Evolutionary conservation across 2,888 invertebrate genomes (phyloP), one percentile per base, ranked within the genome.

Genomic region (Sepioteuthis lessoniana): DNA sequence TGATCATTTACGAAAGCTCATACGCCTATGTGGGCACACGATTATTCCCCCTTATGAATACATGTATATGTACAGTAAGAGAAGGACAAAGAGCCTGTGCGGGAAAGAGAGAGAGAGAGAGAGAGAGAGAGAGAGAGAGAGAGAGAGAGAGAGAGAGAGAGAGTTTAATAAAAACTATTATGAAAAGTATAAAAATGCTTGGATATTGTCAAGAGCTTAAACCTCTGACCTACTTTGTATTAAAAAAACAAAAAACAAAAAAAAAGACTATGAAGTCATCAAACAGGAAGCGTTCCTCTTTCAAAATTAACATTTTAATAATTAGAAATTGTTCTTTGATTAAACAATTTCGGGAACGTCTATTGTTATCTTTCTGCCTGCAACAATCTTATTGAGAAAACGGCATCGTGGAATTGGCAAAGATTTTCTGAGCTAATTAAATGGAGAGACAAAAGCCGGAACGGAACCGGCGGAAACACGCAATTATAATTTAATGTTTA

Each of bases 401-500:
- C 0, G n/a, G n/a, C n/a, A n/a, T 76, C n/a, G n/a, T 19, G 76
- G 76, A 76, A 16, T 76, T 76, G 76, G 76, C 76, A 76, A 76
- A 76, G 76, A 76, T n/a, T n/a, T n/a, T n/a, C 76, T 1, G 76
- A 76, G 7, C n/a, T 16, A 76, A 76, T 76, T 76, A 76, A 76
- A n/a, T 16, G n/a, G 16, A 16, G 76, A 76, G 35, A 35, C 19
- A 76, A n/a, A 76, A 35, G 19, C n/a, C 16, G n/a, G n/a, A 76
- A 35, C n/a, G 76, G 76, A 76, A 76, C 13, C n/a, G 76, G 16
- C n/a, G n/a, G 76, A 76, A 76, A 76, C n/a, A 76, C 76, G 76
- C n/a, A 76, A 35, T 76, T 76, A 76, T 35, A 76, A 76, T 76
- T n/a, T n/a, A n/a, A 76, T 76, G 76, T 76, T 76, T 76, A 76